Conservation (phyloP, 2,888 invertebrate species). For the Philonicus albiceps region DNA sequence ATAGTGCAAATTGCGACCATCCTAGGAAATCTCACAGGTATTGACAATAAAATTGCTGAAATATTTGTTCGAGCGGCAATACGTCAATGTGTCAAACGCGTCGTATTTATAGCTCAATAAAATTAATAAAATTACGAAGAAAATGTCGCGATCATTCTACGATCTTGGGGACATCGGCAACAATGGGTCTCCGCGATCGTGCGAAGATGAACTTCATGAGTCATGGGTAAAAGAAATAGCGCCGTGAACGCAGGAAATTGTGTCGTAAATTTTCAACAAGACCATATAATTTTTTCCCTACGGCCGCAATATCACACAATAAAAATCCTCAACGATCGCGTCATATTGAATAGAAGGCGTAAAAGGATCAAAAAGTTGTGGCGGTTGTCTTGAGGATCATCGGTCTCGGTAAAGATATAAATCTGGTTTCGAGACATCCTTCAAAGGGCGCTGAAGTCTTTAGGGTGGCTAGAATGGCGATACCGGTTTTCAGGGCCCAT, state of each 20-base stretch:
- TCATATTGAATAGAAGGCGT: background rate
- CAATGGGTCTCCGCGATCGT: slow-evolving; percentile 16
- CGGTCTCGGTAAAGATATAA: background rate
- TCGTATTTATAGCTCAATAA: slow-evolving; percentile 43
- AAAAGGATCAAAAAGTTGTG: background rate
- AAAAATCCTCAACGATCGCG: background rate
- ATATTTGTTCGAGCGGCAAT: slow-evolving; percentile 31
- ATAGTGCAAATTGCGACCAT: background rate
- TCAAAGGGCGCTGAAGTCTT: background rate
- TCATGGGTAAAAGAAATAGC: slow-evolving; percentile 9
- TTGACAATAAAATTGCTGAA: slow-evolving; percentile 36
- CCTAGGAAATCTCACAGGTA: background rate
- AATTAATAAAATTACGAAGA: slow-evolving; percentile 43
- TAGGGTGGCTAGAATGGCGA: background rate
- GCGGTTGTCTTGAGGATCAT: background rate
- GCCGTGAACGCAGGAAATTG: background rate
- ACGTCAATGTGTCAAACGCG: slow-evolving; percentile 41
- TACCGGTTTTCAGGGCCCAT: background rate
- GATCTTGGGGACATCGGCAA: background rate
- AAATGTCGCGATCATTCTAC: slow-evolving; percentile 10
- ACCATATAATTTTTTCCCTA: slow-evolving; percentile 16
- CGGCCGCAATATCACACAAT: slow-evolving; percentile 23
- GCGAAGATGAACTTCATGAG: slow-evolving; percentile 37
- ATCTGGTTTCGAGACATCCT: background rate
- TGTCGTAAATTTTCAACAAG: slow-evolving; percentile 21